Evolutionary conservation across 2,797 vertebrate species (phyloP).

Genomic region (Chloroceryle amazona): DNA sequence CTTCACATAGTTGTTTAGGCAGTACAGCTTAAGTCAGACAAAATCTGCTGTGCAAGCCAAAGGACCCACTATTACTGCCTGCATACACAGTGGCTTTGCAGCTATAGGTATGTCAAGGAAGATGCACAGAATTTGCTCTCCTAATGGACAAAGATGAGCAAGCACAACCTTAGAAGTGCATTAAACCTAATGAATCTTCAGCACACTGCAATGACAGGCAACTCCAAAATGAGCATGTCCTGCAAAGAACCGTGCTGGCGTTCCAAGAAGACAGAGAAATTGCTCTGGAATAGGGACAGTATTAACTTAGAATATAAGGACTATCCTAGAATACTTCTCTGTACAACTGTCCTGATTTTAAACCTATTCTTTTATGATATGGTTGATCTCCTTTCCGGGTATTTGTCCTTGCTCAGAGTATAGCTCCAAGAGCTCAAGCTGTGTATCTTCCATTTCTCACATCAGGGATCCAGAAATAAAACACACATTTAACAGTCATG

Average conservation of each 20-base stretch:
- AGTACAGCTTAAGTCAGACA: neutral
- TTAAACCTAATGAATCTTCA: neutral
- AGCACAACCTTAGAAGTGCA: neutral
- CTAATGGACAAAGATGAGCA: neutral
- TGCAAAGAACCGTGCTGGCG: neutral
- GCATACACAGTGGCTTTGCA: neutral
- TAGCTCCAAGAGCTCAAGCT: neutral
- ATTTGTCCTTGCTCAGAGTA: neutral
- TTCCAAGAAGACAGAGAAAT: neutral
- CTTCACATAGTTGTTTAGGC: neutral
- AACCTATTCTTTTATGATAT: neutral
- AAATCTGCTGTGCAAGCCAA: neutral
- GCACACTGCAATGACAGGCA: neutral
- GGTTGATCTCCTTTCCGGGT: neutral
- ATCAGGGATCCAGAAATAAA: neutral
- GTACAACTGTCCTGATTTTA: neutral
- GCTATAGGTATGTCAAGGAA: neutral
- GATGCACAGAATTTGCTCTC: neutral
- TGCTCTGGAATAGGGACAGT: neutral
- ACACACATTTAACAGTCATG: neutral
- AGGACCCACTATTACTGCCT: neutral
- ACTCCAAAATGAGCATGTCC: neutral
- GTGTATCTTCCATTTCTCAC: neutral
- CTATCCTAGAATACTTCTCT: neutral
- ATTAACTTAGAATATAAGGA: neutral